These are phyloP conservation scores for Meriones psammophilus DNA, from an alignment of 2,797 vertebrate genomes.

Conservation along the genomic window DNA sequence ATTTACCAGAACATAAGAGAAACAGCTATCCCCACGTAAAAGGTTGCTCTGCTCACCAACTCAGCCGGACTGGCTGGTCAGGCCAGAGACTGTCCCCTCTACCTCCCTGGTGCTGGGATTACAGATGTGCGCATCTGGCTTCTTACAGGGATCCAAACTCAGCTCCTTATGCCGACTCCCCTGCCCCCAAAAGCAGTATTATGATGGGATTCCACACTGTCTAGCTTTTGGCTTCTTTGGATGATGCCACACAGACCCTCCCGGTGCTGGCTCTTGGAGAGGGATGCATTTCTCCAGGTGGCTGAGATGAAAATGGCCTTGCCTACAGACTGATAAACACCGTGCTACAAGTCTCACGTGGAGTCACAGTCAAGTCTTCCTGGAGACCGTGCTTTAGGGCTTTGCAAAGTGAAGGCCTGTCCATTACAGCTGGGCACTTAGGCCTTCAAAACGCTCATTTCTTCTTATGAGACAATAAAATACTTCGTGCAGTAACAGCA, in stretches of 20 bases:
- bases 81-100: too few species aligned
- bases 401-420: slow-evolving; percentile 74
- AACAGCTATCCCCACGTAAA: background rate
- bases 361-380: slow-evolving; percentile 73
- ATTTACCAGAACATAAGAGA: background rate
- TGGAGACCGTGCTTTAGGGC: slow-evolving; percentile 75
- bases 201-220: background rate
- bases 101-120: background rate
- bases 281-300: slow-evolving; percentile 68
- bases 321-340: slow-evolving; percentile 13
- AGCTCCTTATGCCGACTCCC: background rate
- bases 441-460: slow-evolving; percentile 84
- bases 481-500: slow-evolving; percentile 87
- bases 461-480: slow-evolving; percentile 89
- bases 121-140: background rate
- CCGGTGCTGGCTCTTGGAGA: background rate
- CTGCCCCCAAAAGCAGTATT: slow-evolving; percentile 9
- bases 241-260: background rate
- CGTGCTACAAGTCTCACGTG: slow-evolving; percentile 11
- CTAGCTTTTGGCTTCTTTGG: background rate
- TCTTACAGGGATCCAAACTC: background rate
- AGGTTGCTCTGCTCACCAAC: background rate
- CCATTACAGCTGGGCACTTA: slow-evolving; percentile 82
- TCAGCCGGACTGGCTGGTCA: background rate
- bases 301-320: slow-evolving; percentile 48